Evolutionary conservation across 2,888 invertebrate genomes (phyloP).

Genomic region (Pecten maximus): DNA sequence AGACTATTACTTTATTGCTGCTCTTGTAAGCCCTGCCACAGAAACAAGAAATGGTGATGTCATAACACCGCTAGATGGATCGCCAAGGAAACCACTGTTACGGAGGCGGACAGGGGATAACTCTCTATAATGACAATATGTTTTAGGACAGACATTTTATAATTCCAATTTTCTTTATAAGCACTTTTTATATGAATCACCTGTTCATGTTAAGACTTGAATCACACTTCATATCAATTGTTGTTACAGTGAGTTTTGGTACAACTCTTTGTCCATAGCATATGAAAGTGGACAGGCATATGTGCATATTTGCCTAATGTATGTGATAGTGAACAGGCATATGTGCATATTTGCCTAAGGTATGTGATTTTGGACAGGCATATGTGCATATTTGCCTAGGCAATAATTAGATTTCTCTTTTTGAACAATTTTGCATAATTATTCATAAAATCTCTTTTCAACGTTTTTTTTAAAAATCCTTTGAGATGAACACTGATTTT

Average conservation of each 20-base stretch:
- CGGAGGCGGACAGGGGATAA: not conserved
- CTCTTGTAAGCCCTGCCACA: slow-evolving; percentile 42
- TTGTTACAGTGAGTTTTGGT: not conserved
- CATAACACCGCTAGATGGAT: not conserved
- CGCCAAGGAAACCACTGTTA: not conserved
- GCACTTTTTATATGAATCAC: slow-evolving; percentile 31
- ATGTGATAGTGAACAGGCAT: not conserved
- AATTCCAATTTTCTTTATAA: not conserved
- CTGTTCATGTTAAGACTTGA: not conserved
- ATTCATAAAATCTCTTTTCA: not conserved
- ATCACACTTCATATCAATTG: not conserved
- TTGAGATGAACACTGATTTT: too few relatives aligned
- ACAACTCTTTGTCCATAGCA: not conserved
- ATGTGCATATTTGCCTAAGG: not conserved
- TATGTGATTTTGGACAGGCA: not conserved
- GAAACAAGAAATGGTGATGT: slow-evolving; percentile 41
- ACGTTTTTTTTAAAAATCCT: not conserved
- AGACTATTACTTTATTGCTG: slow-evolving; percentile 61
- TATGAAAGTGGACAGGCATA: not conserved
- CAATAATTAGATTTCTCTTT: not conserved
- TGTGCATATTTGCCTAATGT: too few relatives aligned
- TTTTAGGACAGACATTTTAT: not conserved
- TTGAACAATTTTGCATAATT: not conserved
- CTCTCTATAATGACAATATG: not conserved
- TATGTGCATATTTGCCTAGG: not conserved